These are phyloP conservation scores for Balearica regulorum DNA, from an alignment of 2,797 vertebrate species.

Conservation along the genomic window DNA sequence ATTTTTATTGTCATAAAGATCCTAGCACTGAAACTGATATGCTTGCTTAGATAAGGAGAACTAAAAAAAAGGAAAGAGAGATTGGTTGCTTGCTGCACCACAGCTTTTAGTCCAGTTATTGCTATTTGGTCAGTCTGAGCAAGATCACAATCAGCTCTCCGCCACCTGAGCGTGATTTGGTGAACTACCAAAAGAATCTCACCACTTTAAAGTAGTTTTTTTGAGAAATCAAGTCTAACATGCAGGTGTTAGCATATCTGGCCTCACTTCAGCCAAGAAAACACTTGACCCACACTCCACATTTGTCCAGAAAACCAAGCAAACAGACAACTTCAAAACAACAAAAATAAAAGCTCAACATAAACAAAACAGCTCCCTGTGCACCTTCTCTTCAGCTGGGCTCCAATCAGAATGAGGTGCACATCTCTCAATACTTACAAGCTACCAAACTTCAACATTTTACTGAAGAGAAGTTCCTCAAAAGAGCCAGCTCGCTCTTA, in stretches of 20 bases:
- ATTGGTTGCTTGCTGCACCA: background rate
- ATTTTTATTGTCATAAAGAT: background rate
- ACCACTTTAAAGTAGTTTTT: background rate
- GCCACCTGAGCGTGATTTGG: background rate
- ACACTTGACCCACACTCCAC: background rate
- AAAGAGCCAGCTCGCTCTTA: background rate
- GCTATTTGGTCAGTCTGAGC: background rate
- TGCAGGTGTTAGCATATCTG: background rate
- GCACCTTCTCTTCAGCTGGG: background rate
- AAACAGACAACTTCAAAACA: background rate
- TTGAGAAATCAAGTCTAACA: background rate
- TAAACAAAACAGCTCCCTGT: rapidly evolving
- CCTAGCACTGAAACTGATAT: background rate
- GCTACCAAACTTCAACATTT: too few species aligned
- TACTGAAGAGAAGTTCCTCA: background rate
- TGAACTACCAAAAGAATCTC: background rate
- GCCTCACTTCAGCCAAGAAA: background rate
- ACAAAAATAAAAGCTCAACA: background rate
- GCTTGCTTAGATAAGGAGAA: background rate
- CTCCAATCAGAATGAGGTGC: background rate
- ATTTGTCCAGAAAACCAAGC: background rate
- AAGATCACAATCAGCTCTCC: background rate
- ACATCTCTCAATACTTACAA: background rate
- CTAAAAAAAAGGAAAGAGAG: background rate
- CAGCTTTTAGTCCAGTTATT: background rate